phyloP scores from a whole-genome alignment of 1,140 invertebrate genomes.

The Trichomalopsis sarcophagae region DNA sequence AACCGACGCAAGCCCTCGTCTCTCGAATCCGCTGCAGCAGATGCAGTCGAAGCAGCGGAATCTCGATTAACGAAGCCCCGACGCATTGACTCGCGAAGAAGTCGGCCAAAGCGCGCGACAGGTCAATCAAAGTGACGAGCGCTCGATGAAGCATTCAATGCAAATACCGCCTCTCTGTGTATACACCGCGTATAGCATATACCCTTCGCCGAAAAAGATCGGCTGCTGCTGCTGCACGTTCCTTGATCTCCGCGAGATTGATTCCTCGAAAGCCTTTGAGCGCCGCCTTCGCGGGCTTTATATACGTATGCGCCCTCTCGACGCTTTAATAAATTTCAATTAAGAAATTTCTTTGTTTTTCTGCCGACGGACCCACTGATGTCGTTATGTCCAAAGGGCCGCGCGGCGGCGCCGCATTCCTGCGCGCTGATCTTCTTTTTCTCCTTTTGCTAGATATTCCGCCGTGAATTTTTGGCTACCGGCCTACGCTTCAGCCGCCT shows the following conservation, averaged over 20 bases:
- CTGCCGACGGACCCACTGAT: background rate
- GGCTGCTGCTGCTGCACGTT: background rate
- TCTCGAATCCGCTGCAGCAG: background rate
- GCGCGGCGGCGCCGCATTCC: constrained; percentile 10
- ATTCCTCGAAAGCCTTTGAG: constrained; percentile 45
- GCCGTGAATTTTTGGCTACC: constrained; percentile 3
- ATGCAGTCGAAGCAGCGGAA: background rate
- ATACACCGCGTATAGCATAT: too few relatives aligned
- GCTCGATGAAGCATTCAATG: constrained; percentile 53
- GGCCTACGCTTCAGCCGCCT: background rate
- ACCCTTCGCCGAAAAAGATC: constrained; percentile 32
- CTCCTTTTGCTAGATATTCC: background rate
- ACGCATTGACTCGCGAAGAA: constrained; percentile 13
- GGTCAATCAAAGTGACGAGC: constrained; percentile 52
- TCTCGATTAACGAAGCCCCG: background rate
- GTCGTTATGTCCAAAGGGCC: background rate
- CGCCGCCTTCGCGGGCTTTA: background rate
- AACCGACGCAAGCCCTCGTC: background rate
- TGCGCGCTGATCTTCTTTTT: background rate
- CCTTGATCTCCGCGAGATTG: constrained; percentile 30
- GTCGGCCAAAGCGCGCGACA: constrained; percentile 36
- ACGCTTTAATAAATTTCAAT: constrained; percentile 53
- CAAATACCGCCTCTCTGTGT: constrained; percentile 23
- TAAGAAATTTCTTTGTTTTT: constrained; percentile 52
- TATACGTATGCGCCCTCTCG: constrained; percentile 8